Conservation (phyloP, 2,888 invertebrate species). For the Chrysolina haemoptera region DNA sequence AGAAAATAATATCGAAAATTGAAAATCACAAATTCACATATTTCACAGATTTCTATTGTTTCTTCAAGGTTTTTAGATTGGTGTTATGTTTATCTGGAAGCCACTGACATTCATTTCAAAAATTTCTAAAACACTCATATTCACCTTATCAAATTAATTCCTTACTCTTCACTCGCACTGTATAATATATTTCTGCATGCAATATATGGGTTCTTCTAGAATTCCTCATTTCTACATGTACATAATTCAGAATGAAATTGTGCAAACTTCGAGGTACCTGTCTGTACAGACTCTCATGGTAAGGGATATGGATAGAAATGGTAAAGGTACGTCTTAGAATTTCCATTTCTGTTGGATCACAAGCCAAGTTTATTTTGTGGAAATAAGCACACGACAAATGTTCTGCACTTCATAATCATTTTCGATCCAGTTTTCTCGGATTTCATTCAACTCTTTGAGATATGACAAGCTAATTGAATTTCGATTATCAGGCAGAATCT, state of each 20-base stretch:
- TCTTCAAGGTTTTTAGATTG: too few species aligned
- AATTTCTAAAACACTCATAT: too few species aligned
- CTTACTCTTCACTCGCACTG: too few species aligned
- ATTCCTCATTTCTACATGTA: slow-evolving; percentile 1
- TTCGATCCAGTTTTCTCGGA: background rate
- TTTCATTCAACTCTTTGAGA: background rate
- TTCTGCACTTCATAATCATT: background rate
- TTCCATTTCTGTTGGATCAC: background rate
- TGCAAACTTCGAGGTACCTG: slow-evolving; percentile 63
- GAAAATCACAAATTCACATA: too few species aligned
- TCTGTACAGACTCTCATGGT: slow-evolving; percentile 37
- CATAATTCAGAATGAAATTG: slow-evolving; percentile 34
- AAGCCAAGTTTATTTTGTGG: background rate
- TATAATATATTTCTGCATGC: too few species aligned
- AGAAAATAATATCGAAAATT: too few species aligned
- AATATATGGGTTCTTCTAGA: background rate
- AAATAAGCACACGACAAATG: background rate
- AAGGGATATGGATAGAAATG: slow-evolving; percentile 19
- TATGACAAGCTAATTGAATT: background rate
- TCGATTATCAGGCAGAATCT: background rate
- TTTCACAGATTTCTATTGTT: too few species aligned
- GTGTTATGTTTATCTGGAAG: too few species aligned
- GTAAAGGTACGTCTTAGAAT: background rate
- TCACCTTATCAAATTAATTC: too few species aligned
- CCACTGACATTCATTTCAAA: too few species aligned